Base-by-base conservation (phyloP, 1,140 invertebrate species). In the Cydia amplana region DNA sequence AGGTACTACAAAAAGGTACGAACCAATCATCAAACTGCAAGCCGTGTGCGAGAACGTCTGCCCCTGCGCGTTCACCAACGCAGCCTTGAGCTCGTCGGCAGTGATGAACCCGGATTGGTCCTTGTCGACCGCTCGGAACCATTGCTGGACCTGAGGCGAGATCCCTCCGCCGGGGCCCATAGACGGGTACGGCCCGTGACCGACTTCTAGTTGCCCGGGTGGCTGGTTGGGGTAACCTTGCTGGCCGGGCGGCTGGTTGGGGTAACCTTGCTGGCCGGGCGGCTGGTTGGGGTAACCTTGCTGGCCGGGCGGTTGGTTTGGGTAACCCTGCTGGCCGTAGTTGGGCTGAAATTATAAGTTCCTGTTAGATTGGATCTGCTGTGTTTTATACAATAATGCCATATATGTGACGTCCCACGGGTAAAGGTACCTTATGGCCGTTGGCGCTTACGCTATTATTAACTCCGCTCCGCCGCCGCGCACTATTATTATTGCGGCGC, bases 21-120 rank as follows among this genome's bases (percentile, higher is more conserved):
- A 94, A 97, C 97, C 95, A 84, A 98, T 97, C 97, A 98, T 98
- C n/a, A 98, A 92, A 78, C 95, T 95, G 88, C 97, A 98, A 43
- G 97, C 96, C 78, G 95, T 95, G 76, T 97, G 95, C 60, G 97
- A 97, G 87, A 98, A 98, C 77, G 95, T 95, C 75, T 96, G 94
- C 28, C 97, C 97, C 92, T 98, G 97, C 40, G 96, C 97, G 93
- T 98, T 98, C 7, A 97, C 95, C 4, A 98, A 93, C 5, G 97
- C 97, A 6, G 95, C 91, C 89, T 97, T 95, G n/a, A 98, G 92
- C 93, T 98, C 98, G 14, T 83, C 75, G 10, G 96, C 94, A 77
- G 95, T 95, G 67, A 98, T 98, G 86, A 95, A 95, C n/a, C 97
- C 97, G 73, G 96, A 97, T 25, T 94, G 92, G 87, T 98, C 97